Base-by-base conservation (phyloP, 2,888 invertebrate genomes). In the Schizaphis graminum region DNA sequence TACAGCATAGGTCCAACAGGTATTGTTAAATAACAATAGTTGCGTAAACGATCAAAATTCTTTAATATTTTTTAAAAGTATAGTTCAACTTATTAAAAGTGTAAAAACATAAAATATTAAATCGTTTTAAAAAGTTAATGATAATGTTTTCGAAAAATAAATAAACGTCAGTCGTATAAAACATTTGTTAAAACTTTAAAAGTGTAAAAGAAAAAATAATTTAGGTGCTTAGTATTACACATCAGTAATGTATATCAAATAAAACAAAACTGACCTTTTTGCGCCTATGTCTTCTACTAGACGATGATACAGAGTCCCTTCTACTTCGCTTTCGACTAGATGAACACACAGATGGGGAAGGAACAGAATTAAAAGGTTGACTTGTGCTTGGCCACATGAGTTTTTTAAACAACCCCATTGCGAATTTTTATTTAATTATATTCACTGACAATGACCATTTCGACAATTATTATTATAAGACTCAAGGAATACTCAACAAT, bases 191-290 rank as follows among this genome's bases (percentile, higher is more conserved):
- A 35, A 77, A 35, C 4, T 35, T 77, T 21, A 77, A 35, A 77
- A 35, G 16, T 35, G 21, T 35, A 77, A 35, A 21, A 77, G 1
- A 77, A 77, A 35, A 67, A 67, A 13, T 13, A 13, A n/a, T n/a
- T 67, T n/a, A 67, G 67, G 77, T 35, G 21, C 5, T 77, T 77
- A 35, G 67, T 0, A 77, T n/a, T 77, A 35, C 7, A 35, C 67
- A 61, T 28, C 28, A n/a, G n/a, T 1, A 67, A 67, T 67, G 5
- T n/a, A n/a, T 67, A 67, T 44, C 85, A 26, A 44, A 13, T 26
- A 47, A 86, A 86, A 86, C 16, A 86, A 47, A 49, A 94, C 93
- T 91, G 41, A 94, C 94, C 94, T 94, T 94, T 87, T 94, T 94
- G 53, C 86, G 94, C 49, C 94, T 91, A 67, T 94, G 86, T 13